Evolutionary conservation across 2,888 invertebrate genomes (phyloP), one percentile per base, ranked within the genome.

Genomic region (Brachypalpus laphriformis): DNA sequence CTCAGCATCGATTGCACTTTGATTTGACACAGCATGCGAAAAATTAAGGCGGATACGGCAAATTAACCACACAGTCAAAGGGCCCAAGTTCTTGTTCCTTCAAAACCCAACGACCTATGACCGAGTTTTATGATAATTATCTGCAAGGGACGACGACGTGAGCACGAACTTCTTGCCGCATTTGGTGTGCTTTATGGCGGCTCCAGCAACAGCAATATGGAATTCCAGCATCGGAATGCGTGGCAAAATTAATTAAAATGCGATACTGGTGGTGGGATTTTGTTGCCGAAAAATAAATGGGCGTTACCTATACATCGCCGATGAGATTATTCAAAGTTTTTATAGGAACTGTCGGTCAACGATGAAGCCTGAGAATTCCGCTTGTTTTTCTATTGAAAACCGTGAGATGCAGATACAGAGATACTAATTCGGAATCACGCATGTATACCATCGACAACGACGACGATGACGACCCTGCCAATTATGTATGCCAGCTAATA

Each of bases 111-210:
- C 86, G 82, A 86, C 86, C 86, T 86, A 76, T 86, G 86, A 86
- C 86, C 86, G 86, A 82, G 66, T 82, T 72, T 86, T 86, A 86
- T 82, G 86, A 86, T 86, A 86, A 86, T 86, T 86, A 86, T 86
- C 86, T 86, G 76, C 61, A 61, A 68, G 82, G 71, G 66, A 86
- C 72, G 75, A 86, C 72, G 75, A 34, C 68, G 45, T 61, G 77
- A 71, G 49, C 78, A 68, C 47, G 75, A 61, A 74, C 5, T 47
- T 63, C 70, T 63, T 57, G 34, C n/a, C 25, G 5, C 28, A 9
- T 57, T 22, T 47, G 71, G 9, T 65, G 85, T 82, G 76, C 66
- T 37, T 81, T 81, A 81, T 85, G 80, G 81, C 28, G 80, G 81
- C 28, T n/a, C 22, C 5, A 56, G 56, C 66, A 82, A 76, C 75